Percentiles rank a stretch among this genome's conserved stretches.
Conservation (phyloP, 2,888 invertebrate genomes). For the Cotesia congregata region DNA sequence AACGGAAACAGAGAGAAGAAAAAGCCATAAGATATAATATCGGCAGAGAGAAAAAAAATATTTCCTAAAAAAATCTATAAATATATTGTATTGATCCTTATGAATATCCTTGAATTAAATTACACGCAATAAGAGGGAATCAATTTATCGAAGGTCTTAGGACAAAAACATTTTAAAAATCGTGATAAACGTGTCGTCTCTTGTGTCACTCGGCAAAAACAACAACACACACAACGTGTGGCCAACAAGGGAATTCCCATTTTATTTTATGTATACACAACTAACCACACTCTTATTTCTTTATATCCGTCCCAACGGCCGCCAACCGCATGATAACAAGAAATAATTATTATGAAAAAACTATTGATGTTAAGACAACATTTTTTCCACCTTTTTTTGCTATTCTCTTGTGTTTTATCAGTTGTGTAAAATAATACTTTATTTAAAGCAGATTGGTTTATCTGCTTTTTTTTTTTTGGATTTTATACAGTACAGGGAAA, state of each 20-base stretch:
- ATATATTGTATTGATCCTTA: background rate
- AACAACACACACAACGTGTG: constrained; percentile 11
- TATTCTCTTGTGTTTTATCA: too few relatives aligned
- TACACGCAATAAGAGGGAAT: constrained; percentile 42
- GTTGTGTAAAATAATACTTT: too few relatives aligned
- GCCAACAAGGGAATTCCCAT: constrained; percentile 3
- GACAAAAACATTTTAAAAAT: constrained; percentile 1
- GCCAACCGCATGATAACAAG: background rate
- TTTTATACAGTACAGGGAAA: too few relatives aligned
- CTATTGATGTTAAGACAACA: too few relatives aligned
- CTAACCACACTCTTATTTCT: background rate
- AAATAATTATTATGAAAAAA: background rate
- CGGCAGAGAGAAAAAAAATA: constrained; percentile 31
- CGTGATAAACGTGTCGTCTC: background rate
- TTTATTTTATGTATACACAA: background rate
- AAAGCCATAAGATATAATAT: constrained; percentile 29
- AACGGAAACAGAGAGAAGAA: constrained; percentile 16
- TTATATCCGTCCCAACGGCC: background rate
- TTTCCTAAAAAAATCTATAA: background rate
- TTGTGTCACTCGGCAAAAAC: background rate
- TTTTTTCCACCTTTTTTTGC: too few relatives aligned
- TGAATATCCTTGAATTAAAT: constrained; percentile 8
- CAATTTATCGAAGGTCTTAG: constrained; percentile 33
- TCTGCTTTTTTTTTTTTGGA: too few relatives aligned
- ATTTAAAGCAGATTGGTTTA: too few relatives aligned